A percentile compares a stretch with the other conserved stretches of the same genome.
Evolutionary conservation across 2,888 invertebrate species (phyloP).

Genomic region (Nomada ruficornis): DNA sequence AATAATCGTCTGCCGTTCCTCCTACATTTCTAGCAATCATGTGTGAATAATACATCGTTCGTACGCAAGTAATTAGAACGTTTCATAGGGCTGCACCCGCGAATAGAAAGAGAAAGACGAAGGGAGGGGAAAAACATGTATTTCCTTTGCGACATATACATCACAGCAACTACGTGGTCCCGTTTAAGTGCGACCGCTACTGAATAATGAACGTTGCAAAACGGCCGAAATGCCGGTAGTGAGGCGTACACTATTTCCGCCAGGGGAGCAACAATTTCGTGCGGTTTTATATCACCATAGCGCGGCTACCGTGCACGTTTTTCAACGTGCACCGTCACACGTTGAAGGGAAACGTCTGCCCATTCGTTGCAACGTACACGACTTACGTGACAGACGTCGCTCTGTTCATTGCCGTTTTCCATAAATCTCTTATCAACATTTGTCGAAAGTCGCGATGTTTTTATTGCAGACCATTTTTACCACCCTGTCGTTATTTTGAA

Average conservation of each 20-base stretch:
- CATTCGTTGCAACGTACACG: constrained; percentile 47
- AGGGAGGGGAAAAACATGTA: constrained; percentile 21
- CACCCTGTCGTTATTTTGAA: background rate
- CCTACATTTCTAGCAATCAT: background rate
- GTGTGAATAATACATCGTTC: constrained; percentile 14
- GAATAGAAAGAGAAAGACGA: background rate
- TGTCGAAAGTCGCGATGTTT: background rate
- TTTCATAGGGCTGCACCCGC: constrained; percentile 3
- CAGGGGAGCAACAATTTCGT: constrained; percentile 75
- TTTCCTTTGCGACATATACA: constrained; percentile 49
- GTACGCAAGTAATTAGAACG: constrained; percentile 37
- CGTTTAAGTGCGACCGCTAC: constrained; percentile 61
- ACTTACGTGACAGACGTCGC: constrained; percentile 51
- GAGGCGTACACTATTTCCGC: constrained; percentile 67
- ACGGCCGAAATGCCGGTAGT: constrained; percentile 66
- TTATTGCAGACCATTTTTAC: background rate
- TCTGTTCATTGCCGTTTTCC: background rate
- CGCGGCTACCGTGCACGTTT: constrained; percentile 28
- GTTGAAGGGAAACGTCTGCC: constrained; percentile 51
- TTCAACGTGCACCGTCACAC: constrained; percentile 54
- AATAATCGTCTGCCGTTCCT: background rate
- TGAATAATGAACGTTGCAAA: constrained; percentile 71
- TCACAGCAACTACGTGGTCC: constrained; percentile 52
- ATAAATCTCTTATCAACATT: constrained; percentile 12
- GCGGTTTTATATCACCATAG: constrained; percentile 66